A percentile compares a stretch with the other conserved stretches of the same genome.
Evolutionary conservation across 2,888 invertebrate species (phyloP).

Genomic region (Heliconius cydno): DNA sequence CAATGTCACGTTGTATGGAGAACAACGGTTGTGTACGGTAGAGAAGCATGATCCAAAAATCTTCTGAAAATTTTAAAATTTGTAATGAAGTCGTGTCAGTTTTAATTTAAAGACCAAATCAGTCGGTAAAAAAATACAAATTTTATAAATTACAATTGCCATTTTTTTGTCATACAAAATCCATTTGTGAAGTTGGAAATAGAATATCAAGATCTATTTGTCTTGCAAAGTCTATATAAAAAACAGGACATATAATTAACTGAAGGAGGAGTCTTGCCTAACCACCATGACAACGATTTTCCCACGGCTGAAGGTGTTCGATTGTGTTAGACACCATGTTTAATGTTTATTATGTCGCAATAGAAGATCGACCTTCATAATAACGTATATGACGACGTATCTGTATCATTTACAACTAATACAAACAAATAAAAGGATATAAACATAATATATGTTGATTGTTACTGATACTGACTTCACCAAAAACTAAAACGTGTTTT

Average conservation of each 20-base stretch:
- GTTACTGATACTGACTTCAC: neutral
- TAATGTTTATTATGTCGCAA: constrained; percentile 3
- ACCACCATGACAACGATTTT: constrained; percentile 58
- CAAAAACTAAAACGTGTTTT: constrained; percentile 40
- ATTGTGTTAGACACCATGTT: constrained; percentile 42
- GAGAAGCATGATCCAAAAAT: no score
- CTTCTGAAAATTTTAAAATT: no score
- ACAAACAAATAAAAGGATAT: neutral
- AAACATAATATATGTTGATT: neutral
- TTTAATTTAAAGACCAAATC: no score
- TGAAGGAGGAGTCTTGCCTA: constrained; percentile 48
- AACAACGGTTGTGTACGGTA: no score
- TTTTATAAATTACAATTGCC: no score
- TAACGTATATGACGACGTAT: neutral
- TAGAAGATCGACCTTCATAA: constrained; percentile 12
- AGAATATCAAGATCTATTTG: neutral
- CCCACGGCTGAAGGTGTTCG: constrained; percentile 49
- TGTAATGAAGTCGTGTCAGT: no score
- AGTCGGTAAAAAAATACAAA: no score
- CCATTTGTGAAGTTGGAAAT: no score
- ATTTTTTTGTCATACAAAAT: no score
- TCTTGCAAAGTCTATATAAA: neutral
- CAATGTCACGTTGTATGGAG: no score
- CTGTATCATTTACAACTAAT: neutral
- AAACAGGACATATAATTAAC: neutral